Evolutionary conservation across 2,113 vertebrate genomes (phyloP).

Genomic region (Pseudonaja textilis): DNA sequence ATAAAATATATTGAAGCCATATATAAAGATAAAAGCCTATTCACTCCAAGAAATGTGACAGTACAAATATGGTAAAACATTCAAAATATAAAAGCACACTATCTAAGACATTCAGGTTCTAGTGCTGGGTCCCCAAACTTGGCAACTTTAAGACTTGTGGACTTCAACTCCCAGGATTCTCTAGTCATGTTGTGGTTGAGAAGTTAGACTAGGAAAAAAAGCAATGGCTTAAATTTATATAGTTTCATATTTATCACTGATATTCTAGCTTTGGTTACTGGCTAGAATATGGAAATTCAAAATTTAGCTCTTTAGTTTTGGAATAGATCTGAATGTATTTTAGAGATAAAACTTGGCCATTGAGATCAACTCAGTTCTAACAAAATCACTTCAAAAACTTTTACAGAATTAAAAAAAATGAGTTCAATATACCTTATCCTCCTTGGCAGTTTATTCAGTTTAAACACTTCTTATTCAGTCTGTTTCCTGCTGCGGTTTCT

Average conservation of each 20-base stretch:
- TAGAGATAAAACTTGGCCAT: background rate
- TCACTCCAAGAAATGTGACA: background rate
- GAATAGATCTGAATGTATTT: background rate
- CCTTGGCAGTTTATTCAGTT: background rate
- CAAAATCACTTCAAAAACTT: background rate
- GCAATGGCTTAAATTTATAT: background rate
- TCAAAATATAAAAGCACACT: background rate
- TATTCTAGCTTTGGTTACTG: background rate
- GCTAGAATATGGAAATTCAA: background rate
- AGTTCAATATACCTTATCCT: background rate
- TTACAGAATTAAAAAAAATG: background rate
- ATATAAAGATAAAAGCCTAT: background rate
- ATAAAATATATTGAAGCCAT: background rate
- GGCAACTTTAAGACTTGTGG: too few relatives aligned
- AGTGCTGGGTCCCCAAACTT: background rate
- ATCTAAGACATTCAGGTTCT: background rate
- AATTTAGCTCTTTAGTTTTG: background rate
- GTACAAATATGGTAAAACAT: background rate
- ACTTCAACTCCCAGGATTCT: too few relatives aligned
- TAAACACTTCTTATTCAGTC: background rate
- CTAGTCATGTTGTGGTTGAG: background rate
- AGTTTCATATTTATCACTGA: background rate
- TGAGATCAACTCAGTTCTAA: background rate
- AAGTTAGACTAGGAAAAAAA: background rate
- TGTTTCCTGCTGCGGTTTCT: background rate